phyloP scores from a whole-genome alignment of 2,113 vertebrate species.

The Vombatus ursinus region DNA sequence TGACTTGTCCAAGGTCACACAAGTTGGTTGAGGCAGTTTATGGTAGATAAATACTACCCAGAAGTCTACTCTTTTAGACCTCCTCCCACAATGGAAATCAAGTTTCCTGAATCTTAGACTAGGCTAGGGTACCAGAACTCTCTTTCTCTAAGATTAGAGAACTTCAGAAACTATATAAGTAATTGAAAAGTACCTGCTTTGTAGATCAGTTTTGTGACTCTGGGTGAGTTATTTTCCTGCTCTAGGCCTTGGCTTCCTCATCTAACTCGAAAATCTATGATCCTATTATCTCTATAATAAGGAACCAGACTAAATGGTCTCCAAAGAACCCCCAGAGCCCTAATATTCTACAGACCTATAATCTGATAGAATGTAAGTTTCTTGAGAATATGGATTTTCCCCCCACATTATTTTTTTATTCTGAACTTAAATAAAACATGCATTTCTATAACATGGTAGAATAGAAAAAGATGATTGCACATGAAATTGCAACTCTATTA shows the following conservation, averaged over 20 bases:
- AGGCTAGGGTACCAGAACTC: neutral
- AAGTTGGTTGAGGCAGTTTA: neutral
- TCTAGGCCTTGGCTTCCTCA: neutral
- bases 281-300: neutral
- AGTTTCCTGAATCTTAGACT: neutral
- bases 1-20: neutral
- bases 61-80: neutral
- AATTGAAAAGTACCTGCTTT: neutral
- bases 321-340: neutral
- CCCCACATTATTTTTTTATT: too few relatives aligned
- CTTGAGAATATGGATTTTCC: neutral
- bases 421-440: too few relatives aligned
- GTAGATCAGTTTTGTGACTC: neutral
- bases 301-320: neutral
- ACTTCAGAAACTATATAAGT: neutral
- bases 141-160: neutral
- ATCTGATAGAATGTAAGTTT: neutral
- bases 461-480: too few relatives aligned
- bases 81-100: neutral
- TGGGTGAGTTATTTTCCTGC: neutral
- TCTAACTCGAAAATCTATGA: neutral
- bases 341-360: neutral
- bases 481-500: too few relatives aligned
- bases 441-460: too few relatives aligned
- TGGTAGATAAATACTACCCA: neutral